These are phyloP conservation scores for Oreochromis grahami DNA, from an alignment of 2,797 vertebrate species.

Conservation along the genomic window DNA sequence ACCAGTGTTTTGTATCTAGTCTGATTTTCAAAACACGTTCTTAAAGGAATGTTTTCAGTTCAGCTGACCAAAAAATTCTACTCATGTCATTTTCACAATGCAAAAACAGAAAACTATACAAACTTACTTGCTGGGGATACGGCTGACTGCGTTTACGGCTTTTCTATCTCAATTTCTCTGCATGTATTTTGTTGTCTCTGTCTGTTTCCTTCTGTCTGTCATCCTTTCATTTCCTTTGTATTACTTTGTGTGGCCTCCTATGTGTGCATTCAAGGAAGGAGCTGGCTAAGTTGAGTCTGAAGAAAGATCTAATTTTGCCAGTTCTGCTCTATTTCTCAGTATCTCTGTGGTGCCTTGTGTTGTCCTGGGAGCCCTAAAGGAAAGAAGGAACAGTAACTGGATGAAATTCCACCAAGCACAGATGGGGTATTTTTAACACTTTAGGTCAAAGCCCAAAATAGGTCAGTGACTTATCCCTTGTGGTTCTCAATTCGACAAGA, in stretches of 20 bases:
- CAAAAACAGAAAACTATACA: neutral
- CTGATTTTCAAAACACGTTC: neutral
- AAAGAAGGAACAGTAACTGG: slow-evolving; percentile 9
- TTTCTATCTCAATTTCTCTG: neutral
- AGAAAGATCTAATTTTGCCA: slow-evolving; percentile 55
- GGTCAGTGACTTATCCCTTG: slow-evolving; percentile 29
- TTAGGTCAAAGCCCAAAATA: slow-evolving; percentile 40
- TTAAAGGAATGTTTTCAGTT: neutral
- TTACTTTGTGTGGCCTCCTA: neutral
- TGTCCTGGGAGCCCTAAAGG: slow-evolving; percentile 38
- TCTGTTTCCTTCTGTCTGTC: neutral
- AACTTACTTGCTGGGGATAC: neutral
- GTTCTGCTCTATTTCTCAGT: slow-evolving; percentile 68
- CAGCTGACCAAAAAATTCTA: slow-evolving; percentile 3
- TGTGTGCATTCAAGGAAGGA: slow-evolving; percentile 33
- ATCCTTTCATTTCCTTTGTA: slow-evolving; percentile 14
- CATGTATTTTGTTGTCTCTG: neutral
- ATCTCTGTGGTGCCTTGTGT: slow-evolving; percentile 44
- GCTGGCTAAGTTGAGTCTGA: slow-evolving; percentile 19
- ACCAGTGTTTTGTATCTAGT: neutral
- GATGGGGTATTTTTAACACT: slow-evolving; percentile 1
- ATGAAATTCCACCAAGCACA: slow-evolving; percentile 1
- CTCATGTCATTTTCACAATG: neutral
- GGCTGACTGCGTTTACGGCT: neutral
- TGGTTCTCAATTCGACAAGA: slow-evolving; percentile 18